Conservation (phyloP, 2,797 vertebrate species). For the Enteromius radiatus region DNA sequence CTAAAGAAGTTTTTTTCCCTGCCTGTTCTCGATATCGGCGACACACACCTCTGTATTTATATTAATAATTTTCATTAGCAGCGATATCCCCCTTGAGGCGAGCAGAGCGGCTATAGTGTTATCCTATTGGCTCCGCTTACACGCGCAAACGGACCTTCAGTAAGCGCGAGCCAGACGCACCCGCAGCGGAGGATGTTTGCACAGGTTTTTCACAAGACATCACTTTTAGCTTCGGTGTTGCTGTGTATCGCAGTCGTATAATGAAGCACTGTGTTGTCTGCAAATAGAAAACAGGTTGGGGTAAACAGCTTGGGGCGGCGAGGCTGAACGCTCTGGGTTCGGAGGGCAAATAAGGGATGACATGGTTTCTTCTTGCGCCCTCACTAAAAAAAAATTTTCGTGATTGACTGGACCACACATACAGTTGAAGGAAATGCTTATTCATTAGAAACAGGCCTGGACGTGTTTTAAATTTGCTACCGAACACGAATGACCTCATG, state of each 20-base stretch:
- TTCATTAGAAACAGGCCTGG: slow-evolving; percentile 73
- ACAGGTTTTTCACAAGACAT: slow-evolving; percentile 55
- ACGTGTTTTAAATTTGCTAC: slow-evolving; percentile 67
- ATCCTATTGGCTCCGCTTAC: slow-evolving; percentile 57
- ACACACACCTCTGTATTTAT: slow-evolving; percentile 64
- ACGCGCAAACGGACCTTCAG: slow-evolving; percentile 50
- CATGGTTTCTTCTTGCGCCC: slow-evolving; percentile 59
- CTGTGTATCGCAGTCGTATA: slow-evolving; percentile 47
- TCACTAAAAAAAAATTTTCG: slow-evolving; percentile 50
- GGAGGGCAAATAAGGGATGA: slow-evolving; percentile 51
- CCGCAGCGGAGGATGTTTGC: slow-evolving; percentile 60
- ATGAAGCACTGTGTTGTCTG: slow-evolving; percentile 60
- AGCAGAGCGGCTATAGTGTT: slow-evolving; percentile 53
- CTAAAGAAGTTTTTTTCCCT: slow-evolving; percentile 67
- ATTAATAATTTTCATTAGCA: slow-evolving; percentile 66
- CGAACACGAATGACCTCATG: slow-evolving; percentile 63
- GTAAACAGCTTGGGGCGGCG: slow-evolving; percentile 53
- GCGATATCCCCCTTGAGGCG: slow-evolving; percentile 61
- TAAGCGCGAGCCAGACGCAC: slow-evolving; percentile 53
- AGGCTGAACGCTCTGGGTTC: slow-evolving; percentile 28
- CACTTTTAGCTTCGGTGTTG: slow-evolving; percentile 45
- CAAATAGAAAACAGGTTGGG: slow-evolving; percentile 56
- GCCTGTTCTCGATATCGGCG: slow-evolving; percentile 63
- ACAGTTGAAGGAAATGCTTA: slow-evolving; percentile 68
- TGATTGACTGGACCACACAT: slow-evolving; percentile 77